Base-by-base conservation (phyloP, 2,797 vertebrate genomes). In the Pterois miles region DNA sequence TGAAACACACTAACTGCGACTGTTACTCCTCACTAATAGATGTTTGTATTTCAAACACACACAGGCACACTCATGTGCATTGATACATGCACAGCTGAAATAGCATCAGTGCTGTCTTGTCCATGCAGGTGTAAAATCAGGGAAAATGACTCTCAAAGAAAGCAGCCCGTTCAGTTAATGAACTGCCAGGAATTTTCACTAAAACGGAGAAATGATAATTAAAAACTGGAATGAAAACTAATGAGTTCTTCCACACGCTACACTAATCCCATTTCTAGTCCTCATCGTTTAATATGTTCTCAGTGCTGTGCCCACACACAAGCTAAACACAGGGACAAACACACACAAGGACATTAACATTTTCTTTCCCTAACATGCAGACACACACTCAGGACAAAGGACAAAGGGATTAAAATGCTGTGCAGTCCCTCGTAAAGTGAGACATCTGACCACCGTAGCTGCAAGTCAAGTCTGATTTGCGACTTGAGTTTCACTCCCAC, bases 161-260 rank as follows among this genome's bases (percentile, higher is more conserved):
- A 68, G 56, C 20, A 12, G n/a, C 48, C 27, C 50, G 48, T 33
- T 79, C 18, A 16, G n/a, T 56, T 23, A 72, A 59, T 43, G 65
- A 72, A 38, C 1, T 1, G 1, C 6, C 20, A 52, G 43, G 46
- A 68, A 50, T 68, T 68, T 62, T 46, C 43, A 14, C 6, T 36
- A 65, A 77, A 52, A 74, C 27, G 5, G 22, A 56, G 48, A 67
- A 38, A 56, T 62, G 9, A 40, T 63, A 70, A 79, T 73, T 73
- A 67, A 59, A 71, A 71, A 20, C 60, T 68, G n/a, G 65, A 63
- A 76, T 50, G 60, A 12, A 70, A 62, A 25, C 25, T 69, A 74
- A 77, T 67, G 70, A 74, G 57, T 25, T 57, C 20, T 8, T 65
- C n/a, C 36, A n/a, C 9, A n/a, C 12, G 36, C 53, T 67, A 10